phyloP scores from a whole-genome alignment of 2,888 invertebrate species.

The Chelonus formosanus region DNA sequence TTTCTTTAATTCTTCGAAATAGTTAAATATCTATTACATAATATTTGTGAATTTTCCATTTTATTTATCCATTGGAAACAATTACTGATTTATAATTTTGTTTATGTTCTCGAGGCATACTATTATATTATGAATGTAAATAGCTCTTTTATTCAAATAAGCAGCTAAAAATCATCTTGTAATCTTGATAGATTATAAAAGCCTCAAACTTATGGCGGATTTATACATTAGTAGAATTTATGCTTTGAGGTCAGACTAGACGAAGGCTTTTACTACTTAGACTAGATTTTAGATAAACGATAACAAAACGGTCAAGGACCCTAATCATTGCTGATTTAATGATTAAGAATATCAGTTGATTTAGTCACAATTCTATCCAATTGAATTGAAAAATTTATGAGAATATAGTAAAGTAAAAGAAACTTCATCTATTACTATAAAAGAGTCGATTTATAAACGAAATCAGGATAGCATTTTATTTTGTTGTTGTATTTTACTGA shows the following conservation, averaged over 20 bases:
- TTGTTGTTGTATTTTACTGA: neutral
- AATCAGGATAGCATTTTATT: neutral
- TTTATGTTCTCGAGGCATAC: no score
- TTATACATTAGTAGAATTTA: conserved; percentile 9
- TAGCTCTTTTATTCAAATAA: no score
- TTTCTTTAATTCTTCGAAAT: no score
- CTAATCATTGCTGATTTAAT: conserved; percentile 26
- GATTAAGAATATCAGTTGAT: conserved; percentile 20
- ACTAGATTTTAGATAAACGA: conserved; percentile 21
- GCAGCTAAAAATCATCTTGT: no score
- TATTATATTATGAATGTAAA: no score
- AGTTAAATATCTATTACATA: no score
- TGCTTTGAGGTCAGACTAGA: conserved; percentile 19
- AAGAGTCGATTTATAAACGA: no score
- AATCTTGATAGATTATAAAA: no score
- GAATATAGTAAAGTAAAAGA: neutral
- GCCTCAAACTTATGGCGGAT: neutral
- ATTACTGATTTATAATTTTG: no score
- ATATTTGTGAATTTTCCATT: no score
- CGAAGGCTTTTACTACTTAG: conserved; percentile 27
- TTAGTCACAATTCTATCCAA: conserved; percentile 11
- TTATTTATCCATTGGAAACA: no score
- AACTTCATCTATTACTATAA: no score
- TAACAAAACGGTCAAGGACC: conserved; percentile 29
- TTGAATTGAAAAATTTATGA: conserved; percentile 10